A percentile compares a stretch with the other conserved stretches of the same genome.
These are phyloP conservation scores for Corbicula japonica DNA, from an alignment of 2,888 invertebrate species.

Conservation along the genomic window DNA sequence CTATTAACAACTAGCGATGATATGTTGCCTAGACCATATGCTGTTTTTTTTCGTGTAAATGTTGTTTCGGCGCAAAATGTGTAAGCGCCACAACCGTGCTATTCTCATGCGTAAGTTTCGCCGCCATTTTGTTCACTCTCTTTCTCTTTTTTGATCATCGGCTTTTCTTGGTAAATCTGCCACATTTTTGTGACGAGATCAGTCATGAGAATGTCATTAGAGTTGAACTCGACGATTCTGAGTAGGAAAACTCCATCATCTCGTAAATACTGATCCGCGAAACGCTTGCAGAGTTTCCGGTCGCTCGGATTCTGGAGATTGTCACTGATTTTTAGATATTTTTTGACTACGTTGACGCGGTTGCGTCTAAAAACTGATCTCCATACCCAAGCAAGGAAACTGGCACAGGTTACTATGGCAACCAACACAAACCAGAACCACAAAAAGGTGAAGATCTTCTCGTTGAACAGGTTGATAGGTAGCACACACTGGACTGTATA, in stretches of 20 bases:
- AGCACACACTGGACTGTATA: slow-evolving; percentile 81
- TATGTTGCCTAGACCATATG: too few species aligned
- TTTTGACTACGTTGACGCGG: slow-evolving; percentile 79
- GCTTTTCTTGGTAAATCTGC: slow-evolving; percentile 78
- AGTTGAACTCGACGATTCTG: slow-evolving; percentile 81
- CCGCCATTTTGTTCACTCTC: slow-evolving; percentile 68
- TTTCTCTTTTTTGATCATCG: slow-evolving; percentile 74
- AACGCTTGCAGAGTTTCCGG: slow-evolving; percentile 78
- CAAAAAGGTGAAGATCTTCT: slow-evolving; percentile 82
- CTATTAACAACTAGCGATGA: too few species aligned
- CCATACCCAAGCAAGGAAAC: slow-evolving; percentile 82
- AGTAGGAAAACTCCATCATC: slow-evolving; percentile 81
- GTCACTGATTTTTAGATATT: slow-evolving; percentile 80
- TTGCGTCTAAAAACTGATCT: slow-evolving; percentile 76
- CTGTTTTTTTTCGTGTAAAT: too few species aligned
- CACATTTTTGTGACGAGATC: slow-evolving; percentile 80
- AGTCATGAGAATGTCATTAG: slow-evolving; percentile 81
- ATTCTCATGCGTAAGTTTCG: slow-evolving; percentile 69
- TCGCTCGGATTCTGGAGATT: slow-evolving; percentile 77
- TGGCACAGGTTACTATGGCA: slow-evolving; percentile 75
- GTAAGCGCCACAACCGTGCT: too few species aligned
- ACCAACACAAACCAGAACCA: slow-evolving; percentile 84
- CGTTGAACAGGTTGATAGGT: slow-evolving; percentile 83
- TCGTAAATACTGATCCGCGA: slow-evolving; percentile 80
- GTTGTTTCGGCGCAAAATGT: too few species aligned